Evolutionary conservation across 37 sponge, comb jelly and placozoan species (phyloP).

Genomic region (Spongilla lacustris): DNA sequence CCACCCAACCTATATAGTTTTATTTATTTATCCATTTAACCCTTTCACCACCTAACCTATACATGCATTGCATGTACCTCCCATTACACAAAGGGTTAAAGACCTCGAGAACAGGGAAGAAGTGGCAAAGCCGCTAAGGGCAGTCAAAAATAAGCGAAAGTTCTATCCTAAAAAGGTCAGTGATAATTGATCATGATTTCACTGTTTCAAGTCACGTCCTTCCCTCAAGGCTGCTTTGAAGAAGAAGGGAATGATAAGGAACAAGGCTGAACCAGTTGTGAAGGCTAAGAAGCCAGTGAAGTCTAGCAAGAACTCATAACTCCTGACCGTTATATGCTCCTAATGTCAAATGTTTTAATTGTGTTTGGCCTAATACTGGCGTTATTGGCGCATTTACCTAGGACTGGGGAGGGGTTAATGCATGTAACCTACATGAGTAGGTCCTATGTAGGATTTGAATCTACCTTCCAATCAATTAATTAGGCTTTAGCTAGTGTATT

Average conservation of each 20-base stretch:
- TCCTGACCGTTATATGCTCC: background rate
- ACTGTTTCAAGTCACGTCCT: background rate
- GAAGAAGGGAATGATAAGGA: constrained; percentile 69
- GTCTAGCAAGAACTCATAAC: background rate
- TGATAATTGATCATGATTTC: background rate
- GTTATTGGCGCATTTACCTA: too few species aligned
- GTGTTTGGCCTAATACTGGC: too few species aligned
- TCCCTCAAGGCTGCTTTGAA: background rate
- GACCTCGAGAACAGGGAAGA: constrained; percentile 73
- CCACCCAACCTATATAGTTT: background rate
- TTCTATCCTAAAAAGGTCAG: constrained; percentile 63
- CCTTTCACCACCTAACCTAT: background rate
- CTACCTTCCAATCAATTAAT: too few species aligned
- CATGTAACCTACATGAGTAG: too few species aligned
- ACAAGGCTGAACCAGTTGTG: constrained; percentile 38
- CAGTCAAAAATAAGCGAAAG: constrained; percentile 67
- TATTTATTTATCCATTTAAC: too few species aligned
- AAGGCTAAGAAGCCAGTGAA: constrained; percentile 49
- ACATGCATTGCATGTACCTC: background rate
- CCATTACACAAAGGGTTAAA: constrained; percentile 61
- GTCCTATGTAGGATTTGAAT: too few species aligned
- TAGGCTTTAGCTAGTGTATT: too few species aligned
- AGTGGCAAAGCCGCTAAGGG: constrained; percentile 29
- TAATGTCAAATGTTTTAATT: background rate
- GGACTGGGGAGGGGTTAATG: too few species aligned